Evolutionary conservation across 1,140 invertebrate genomes (phyloP), one percentile per base, ranked within the genome.

Genomic region (Oppia nitens): DNA sequence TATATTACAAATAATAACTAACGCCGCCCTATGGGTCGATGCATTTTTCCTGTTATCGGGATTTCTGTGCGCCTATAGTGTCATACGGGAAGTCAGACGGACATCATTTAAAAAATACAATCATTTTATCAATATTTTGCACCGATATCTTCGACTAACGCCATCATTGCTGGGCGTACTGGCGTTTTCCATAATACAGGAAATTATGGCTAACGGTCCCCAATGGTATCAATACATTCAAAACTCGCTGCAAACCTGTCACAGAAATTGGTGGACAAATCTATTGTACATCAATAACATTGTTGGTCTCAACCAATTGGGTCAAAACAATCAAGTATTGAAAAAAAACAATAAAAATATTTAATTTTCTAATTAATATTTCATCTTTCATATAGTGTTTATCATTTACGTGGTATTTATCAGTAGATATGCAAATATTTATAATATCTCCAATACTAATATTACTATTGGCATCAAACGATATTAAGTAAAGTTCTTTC

Each of bases 271-370:
- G 63, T 64, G 61, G 61, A 26, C 47, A 0, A 59, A 63, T 32
- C 29, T 64, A 3, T 50, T 60, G 14, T 64, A 63, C 25, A 60
- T 64, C 49, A 63, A 61, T 29, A 64, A 64, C 40, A 23, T 57
- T 26, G 47, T 48, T 29, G 20, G 25, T 21, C 48, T 57, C n/a
- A 57, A 57, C 24, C 47, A 48, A 23, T 40, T 40, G 32, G 32
- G 32, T 9, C 32, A 40, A 40, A 40, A 40, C n/a, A n/a, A n/a
- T n/a, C n/a, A n/a, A n/a, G n/a, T n/a, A n/a, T n/a, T n/a, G n/a
- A n/a, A n/a, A n/a, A n/a, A n/a, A n/a, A n/a, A n/a, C n/a, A n/a
- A n/a, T n/a, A n/a, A n/a, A n/a, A n/a, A n/a, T n/a, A n/a, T n/a
- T n/a, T n/a, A n/a, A n/a, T n/a, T n/a, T n/a, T n/a, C n/a, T 21